Evolutionary conservation across 2,113 vertebrate genomes (phyloP).

Genomic region (Cryptotis parvus): DNA sequence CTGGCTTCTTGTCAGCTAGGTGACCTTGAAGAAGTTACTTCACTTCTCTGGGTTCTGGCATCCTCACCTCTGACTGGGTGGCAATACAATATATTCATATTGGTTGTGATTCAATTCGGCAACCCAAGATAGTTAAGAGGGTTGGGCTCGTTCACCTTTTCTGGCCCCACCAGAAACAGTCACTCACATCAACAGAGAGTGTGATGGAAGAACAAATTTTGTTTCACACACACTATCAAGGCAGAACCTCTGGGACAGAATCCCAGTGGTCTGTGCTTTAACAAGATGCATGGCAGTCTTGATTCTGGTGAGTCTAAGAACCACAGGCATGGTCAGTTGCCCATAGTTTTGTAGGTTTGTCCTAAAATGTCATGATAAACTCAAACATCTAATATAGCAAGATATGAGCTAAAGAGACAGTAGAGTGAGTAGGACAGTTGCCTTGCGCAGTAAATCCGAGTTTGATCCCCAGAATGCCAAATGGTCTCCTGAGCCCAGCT

Average conservation of each 20-base stretch:
- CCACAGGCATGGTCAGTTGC: background rate
- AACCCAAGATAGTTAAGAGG: background rate
- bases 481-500: no score
- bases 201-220: background rate
- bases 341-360: background rate
- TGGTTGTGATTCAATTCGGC: no score
- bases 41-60: background rate
- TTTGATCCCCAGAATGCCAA: no score
- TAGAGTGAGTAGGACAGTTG: no score
- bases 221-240: background rate
- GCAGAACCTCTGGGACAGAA: background rate
- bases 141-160: background rate
- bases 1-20: background rate
- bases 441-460: no score
- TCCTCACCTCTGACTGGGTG: background rate
- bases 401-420: no score
- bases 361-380: constrained; percentile 37
- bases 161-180: no score
- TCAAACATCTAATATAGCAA: background rate
- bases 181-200: background rate
- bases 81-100: background rate
- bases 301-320: background rate
- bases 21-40: background rate
- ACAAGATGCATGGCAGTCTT: background rate
- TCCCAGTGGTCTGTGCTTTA: background rate